Evolutionary conservation across 1,140 invertebrate species (phyloP).

Genomic region (Zaprionus ghesquierei): DNA sequence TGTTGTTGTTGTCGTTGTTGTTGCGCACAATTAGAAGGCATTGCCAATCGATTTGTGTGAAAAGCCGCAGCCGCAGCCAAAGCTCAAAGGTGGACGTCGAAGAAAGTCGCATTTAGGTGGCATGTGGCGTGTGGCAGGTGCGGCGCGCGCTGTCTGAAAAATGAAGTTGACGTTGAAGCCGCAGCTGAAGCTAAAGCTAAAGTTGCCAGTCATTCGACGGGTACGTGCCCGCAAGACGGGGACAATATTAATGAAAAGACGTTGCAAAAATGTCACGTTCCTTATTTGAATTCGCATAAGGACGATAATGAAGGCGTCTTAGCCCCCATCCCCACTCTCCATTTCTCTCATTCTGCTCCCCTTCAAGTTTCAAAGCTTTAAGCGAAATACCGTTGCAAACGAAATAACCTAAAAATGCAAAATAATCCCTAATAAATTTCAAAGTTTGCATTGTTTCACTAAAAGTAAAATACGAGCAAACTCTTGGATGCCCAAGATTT

Average conservation of each 20-base stretch:
- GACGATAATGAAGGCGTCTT: slow-evolving; percentile 28
- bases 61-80: slow-evolving; percentile 70
- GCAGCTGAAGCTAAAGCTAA: slow-evolving; percentile 57
- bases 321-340: neutral
- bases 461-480: no score
- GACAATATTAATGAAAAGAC: slow-evolving; percentile 49
- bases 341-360: neutral
- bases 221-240: slow-evolving; percentile 34
- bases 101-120: slow-evolving; percentile 29
- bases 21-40: slow-evolving; percentile 79
- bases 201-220: slow-evolving; percentile 66
- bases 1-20: slow-evolving; percentile 23
- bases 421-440: neutral
- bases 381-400: neutral
- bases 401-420: neutral
- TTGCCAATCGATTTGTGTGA: slow-evolving; percentile 80
- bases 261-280: slow-evolving; percentile 52
- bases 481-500: neutral
- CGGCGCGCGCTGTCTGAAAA: slow-evolving; percentile 74
- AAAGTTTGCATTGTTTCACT: neutral
- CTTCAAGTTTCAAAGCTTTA: neutral
- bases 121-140: slow-evolving; percentile 31
- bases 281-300: slow-evolving; percentile 34
- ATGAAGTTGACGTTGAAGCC: slow-evolving; percentile 55
- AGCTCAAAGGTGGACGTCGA: slow-evolving; percentile 66